Base-by-base conservation (phyloP, 2,888 invertebrate genomes). In the Drosophila kambysellisi region DNA sequence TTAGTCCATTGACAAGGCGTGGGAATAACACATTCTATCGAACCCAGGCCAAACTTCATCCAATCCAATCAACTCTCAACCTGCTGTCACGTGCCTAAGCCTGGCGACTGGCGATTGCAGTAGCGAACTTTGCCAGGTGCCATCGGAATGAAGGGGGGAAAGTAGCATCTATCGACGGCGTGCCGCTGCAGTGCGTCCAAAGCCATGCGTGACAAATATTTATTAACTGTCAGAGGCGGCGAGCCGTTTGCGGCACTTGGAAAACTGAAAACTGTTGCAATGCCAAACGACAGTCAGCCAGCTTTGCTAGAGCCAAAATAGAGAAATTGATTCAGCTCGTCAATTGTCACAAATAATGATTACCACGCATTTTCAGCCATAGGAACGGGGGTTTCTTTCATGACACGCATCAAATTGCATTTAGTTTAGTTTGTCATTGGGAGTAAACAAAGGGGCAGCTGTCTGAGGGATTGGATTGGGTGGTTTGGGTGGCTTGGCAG, bases 311-410 rank as follows among this genome's bases (percentile, higher is more conserved):
- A 46, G 43, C 46, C 29, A 15, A 17, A 41, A 58, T 65, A 70
- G 46, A 75, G 53, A 81, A 83, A 85, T 84, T 80, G 87, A 85
- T 79, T 77, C 68, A 61, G 76, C 76, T 75, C 75, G 76, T 86
- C 88, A 80, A 83, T 88, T 86, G 86, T 83, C 83, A 80, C 88
- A 86, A 86, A 86, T 86, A 86, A 86, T 86, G 88, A 88, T 88
- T 88, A 86, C 88, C 57, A 77, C 83, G 86, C 88, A 83, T 88
- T 87, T 86, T 86, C 72, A 51, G 58, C 70, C 15, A 6, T 6
- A 39, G 56, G 29, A 17, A 46, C 2, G 25, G 41, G 66, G 43
- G 60, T n/a, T 56, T 52, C 63, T 71, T 63, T 76, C 83, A 77
- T 76, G 88, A 84, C 83, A 84, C 83, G 88, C 88, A 88, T 88